Percentiles rank a stretch among this genome's conserved stretches.
Conservation (phyloP, 1,140 invertebrate genomes). For the Musca domestica region DNA sequence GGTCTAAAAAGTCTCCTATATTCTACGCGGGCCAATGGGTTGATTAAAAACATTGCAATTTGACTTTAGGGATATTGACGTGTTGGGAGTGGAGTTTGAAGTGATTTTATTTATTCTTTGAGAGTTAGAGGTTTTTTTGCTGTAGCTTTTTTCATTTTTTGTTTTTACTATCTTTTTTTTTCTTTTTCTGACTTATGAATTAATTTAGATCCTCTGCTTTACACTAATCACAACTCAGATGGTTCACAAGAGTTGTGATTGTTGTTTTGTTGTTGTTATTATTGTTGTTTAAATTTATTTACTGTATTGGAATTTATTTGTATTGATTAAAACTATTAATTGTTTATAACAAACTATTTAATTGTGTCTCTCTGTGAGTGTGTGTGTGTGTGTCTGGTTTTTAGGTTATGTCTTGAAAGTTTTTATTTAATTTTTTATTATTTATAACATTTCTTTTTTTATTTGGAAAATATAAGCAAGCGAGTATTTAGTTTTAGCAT, state of each 20-base stretch:
- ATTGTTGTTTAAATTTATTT: conserved; percentile 10
- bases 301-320: neutral
- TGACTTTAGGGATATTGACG: no score
- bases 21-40: neutral
- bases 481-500: conserved; percentile 21
- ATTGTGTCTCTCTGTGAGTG: no score
- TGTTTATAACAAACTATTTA: no score
- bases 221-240: conserved; percentile 3
- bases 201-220: conserved; percentile 22
- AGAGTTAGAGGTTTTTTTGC: neutral
- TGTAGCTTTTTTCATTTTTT: neutral
- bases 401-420: neutral
- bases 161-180: neutral
- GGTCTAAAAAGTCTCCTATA: no score
- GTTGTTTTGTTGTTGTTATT: conserved; percentile 24
- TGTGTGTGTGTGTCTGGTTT: no score
- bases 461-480: conserved; percentile 14
- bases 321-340: neutral
- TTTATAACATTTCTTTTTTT: conserved; percentile 21
- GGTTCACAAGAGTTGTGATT: conserved; percentile 9
- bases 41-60: no score
- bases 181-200: conserved; percentile 11
- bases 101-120: neutral
- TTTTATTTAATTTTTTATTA: neutral
- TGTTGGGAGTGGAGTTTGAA: no score